Conservation (phyloP, 2,797 vertebrate species). For the Threskiornis aethiopicus region DNA sequence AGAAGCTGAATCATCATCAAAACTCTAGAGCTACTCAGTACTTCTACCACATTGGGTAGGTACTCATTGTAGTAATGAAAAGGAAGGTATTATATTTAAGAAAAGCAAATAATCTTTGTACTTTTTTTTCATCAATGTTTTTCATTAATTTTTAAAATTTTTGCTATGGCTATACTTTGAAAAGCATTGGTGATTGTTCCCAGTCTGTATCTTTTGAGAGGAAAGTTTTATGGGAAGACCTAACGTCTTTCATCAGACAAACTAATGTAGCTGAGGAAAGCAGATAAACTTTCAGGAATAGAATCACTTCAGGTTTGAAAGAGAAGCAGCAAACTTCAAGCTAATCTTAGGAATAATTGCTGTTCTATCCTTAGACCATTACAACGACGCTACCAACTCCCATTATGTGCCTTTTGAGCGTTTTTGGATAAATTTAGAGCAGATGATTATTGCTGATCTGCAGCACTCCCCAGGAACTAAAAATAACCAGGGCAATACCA, state of each 20-base stretch:
- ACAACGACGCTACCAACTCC: background rate
- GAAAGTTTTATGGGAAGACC: background rate
- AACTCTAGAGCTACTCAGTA: background rate
- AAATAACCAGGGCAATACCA: conserved; percentile 32
- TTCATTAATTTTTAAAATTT: background rate
- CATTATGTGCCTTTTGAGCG: conserved; percentile 27
- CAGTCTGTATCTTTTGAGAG: background rate
- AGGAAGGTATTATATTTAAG: background rate
- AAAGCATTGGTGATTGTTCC: background rate
- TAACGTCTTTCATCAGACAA: background rate
- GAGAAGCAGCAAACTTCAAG: background rate
- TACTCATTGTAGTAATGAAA: background rate
- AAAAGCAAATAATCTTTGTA: background rate
- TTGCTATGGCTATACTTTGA: background rate
- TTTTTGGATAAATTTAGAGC: conserved; percentile 25
- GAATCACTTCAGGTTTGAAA: background rate
- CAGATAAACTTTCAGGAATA: background rate
- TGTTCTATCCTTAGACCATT: conserved; percentile 33
- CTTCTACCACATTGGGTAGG: background rate
- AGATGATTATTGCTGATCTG: conserved; percentile 19
- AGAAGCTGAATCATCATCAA: background rate
- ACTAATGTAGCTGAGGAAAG: background rate
- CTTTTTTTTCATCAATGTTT: background rate
- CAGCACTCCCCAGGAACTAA: conserved; percentile 21
- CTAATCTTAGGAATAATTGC: conserved; percentile 43